Evolutionary conservation across 2,888 invertebrate genomes (phyloP), one percentile per base, ranked within the genome.

Genomic region (Sesia bembeciformis): DNA sequence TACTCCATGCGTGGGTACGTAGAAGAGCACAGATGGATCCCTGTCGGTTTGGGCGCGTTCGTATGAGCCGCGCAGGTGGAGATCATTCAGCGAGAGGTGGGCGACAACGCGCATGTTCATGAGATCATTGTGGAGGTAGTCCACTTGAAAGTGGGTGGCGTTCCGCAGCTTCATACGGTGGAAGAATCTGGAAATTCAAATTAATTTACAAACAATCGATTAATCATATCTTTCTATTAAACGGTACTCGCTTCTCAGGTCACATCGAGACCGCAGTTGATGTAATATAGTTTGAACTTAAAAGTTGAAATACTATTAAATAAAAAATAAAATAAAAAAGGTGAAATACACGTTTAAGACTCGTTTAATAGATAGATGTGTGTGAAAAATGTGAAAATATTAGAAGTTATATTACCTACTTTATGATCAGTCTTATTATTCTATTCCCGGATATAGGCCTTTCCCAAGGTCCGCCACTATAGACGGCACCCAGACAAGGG

Each of bases 111-210:
- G 41, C 74, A 86, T 77, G 5, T 75, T 67, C 4, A 58, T 40
- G 7, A 83, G 53, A 58, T 84, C 70, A 6, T 72, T 78, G 41
- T 70, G 58, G 3, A 87, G 60, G 7, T 41, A 58, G 52, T 71
- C 58, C 49, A 85, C 60, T 3, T 62, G 69, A 66, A 86, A 87
- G 4, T 53, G 40, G 0, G 86, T 87, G 58, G 75, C 61, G 68
- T 85, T 84, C 0, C 85, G 81, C 0, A 87, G 76, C 56, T 84
- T 85, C 74, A 86, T 68, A 38, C 87, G 84, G 54, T 84, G 79
- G 65, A 87, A 84, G 61, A 85, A 84, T 39, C 87, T 86, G 60
- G 5, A 42, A 50, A 46, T 40, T n/a, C 7, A 43, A 23, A 23
- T 23, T 23, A 23, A 23, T 23, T 23, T 23, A 23, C 23, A 41